These are phyloP conservation scores for Drosophila watanabei DNA, from an alignment of 1,140 invertebrate species.

Conservation along the genomic window DNA sequence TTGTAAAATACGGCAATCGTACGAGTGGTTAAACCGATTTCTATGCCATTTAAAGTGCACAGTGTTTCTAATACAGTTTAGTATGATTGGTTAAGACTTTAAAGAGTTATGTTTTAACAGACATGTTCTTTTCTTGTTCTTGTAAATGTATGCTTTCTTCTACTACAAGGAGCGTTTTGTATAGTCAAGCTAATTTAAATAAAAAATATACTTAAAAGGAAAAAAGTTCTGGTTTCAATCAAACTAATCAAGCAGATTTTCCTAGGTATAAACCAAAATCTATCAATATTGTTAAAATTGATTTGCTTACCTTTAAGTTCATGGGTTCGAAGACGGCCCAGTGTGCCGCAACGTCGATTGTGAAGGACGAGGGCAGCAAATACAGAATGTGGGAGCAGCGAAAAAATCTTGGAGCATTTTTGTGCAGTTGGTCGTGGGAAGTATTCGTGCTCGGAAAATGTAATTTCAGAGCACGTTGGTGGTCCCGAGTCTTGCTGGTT, in stretches of 20 bases:
- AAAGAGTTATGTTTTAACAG: not conserved
- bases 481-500: constrained; percentile 23
- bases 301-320: not conserved
- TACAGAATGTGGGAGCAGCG: constrained; percentile 43
- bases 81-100: not conserved
- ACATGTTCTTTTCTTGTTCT: not conserved
- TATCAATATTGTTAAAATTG: not conserved
- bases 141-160: not conserved
- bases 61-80: constrained; percentile 29
- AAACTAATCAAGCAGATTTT: not conserved
- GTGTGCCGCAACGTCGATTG: constrained; percentile 44
- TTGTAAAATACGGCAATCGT: constrained; percentile 82
- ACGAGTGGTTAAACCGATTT: constrained; percentile 79
- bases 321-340: constrained; percentile 8
- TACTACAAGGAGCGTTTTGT: too few species aligned
- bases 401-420: constrained; percentile 76
- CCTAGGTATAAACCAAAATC: not conserved
- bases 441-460: constrained; percentile 79
- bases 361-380: constrained; percentile 34
- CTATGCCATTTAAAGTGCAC: constrained; percentile 70
- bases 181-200: too few species aligned
- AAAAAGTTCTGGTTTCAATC: not conserved
- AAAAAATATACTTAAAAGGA: too few species aligned
- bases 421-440: constrained; percentile 71
- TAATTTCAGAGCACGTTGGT: constrained; percentile 76